phyloP scores from a whole-genome alignment of 1,140 invertebrate genomes.

The Ooceraea biroi region DNA sequence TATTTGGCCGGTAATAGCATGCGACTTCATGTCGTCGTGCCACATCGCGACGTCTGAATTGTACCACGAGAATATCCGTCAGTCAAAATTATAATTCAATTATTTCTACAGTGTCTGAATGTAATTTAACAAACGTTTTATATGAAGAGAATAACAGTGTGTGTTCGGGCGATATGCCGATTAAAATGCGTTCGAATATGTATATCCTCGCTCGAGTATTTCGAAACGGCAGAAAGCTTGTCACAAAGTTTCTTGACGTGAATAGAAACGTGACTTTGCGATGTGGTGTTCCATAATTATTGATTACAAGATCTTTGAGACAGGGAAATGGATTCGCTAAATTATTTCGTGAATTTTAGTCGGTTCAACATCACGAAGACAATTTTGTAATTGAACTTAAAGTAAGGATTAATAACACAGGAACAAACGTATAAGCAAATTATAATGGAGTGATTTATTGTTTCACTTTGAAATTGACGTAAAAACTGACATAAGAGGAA shows the following conservation, averaged over 20 bases:
- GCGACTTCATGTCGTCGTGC: slow-evolving; percentile 18
- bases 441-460: too few relatives aligned
- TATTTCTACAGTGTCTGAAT: not conserved
- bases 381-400: not conserved
- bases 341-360: not conserved
- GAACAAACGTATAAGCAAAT: not conserved
- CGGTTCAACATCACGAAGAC: not conserved
- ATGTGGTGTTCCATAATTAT: not conserved
- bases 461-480: too few relatives aligned
- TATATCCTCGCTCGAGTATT: not conserved
- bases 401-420: too few relatives aligned
- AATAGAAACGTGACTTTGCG: not conserved
- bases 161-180: not conserved
- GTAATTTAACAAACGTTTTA: slow-evolving; percentile 19
- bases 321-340: slow-evolving; percentile 7
- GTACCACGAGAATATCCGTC: not conserved
- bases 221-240: not conserved
- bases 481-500: too few relatives aligned
- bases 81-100: slow-evolving; percentile 16
- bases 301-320: slow-evolving; percentile 1
- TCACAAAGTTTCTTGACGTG: not conserved
- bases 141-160: not conserved
- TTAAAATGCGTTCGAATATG: not conserved
- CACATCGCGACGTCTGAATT: not conserved
- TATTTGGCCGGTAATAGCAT: slow-evolving; percentile 65